Evolutionary conservation across 2,797 vertebrate genomes (phyloP), one percentile per base, ranked within the genome.

Genomic region (Neostethus bicornis): DNA sequence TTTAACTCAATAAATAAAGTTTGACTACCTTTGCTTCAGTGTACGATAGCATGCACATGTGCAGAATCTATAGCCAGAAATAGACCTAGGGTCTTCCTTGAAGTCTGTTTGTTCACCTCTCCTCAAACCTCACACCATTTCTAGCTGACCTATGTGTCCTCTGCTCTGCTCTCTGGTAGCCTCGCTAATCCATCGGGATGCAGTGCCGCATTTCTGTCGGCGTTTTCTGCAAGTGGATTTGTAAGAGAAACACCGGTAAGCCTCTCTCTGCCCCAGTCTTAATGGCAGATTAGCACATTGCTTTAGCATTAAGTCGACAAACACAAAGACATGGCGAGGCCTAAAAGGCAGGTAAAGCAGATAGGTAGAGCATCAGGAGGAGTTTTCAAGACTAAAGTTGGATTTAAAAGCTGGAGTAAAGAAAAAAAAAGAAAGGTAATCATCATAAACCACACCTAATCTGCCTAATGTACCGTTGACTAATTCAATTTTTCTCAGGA

Each of bases 191-290:
- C 77, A 42, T 55, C 44, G 75, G 80, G 86, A 88, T 73, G 80
- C 73, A 65, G 80, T 38, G 66, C 75, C 51, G 77, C 72, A 63
- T 77, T 79, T 78, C 80, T 74, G 74, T 51, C 26, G 52, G 81
- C 76, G 73, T 68, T 80, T 81, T 80, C 75, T 79, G 76, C 81
- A 68, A 89, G 86, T 90, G 88, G 87, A 92, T 92, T 90, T 92
- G 87, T 88, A 81, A 89, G 80, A 81, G 83, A 87, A 88, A 92
- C 86, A 90, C 81, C 68, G 76, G 77, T 90, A 91, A 91, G 85
- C 86, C 85, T 77, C 76, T 81, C 80, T 73, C 62, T 71, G 61
- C 69, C 76, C 70, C 73, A 48, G 83, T 85, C 83, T 90, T 91
- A 90, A 91, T 89, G 81, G 81, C 83, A 90, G 89, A 91, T 91